Conservation (phyloP, 1,140 invertebrate species). For the Hyposmocoma kahamanoa region DNA sequence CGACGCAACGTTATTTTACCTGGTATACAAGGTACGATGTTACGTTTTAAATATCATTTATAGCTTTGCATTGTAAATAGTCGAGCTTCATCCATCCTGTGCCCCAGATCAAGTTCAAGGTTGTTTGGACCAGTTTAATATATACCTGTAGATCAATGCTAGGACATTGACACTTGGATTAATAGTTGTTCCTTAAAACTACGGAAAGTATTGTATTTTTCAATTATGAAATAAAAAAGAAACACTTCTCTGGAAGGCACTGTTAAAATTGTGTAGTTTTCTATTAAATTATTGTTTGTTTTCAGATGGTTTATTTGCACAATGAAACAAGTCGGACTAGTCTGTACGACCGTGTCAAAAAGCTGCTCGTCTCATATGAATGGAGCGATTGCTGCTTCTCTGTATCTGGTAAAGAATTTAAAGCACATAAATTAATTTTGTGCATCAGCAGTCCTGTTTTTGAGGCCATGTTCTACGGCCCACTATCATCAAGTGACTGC, state of each 20-base stretch:
- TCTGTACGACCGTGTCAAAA: slow-evolving; percentile 65
- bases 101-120: slow-evolving; percentile 16
- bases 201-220: no score
- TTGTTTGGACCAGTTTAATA: not conserved
- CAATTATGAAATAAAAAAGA: no score
- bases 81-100: no score
- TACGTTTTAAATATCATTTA: no score
- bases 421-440: slow-evolving; percentile 80
- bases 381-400: slow-evolving; percentile 74
- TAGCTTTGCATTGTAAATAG: no score
- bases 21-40: no score
- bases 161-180: not conserved
- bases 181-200: no score
- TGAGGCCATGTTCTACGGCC: slow-evolving; percentile 82
- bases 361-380: slow-evolving; percentile 64
- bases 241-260: no score
- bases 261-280: no score
- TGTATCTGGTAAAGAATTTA: slow-evolving; percentile 69
- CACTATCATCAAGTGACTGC: slow-evolving; percentile 71
- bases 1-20: no score
- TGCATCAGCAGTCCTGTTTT: slow-evolving; percentile 83
- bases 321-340: slow-evolving; percentile 33
- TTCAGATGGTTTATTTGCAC: slow-evolving; percentile 51
- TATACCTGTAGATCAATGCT: not conserved
- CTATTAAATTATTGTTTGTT: slow-evolving; percentile 20